These are phyloP conservation scores for Acanthosepion esculentum DNA, from an alignment of 2,888 invertebrate genomes.

Conservation along the genomic window DNA sequence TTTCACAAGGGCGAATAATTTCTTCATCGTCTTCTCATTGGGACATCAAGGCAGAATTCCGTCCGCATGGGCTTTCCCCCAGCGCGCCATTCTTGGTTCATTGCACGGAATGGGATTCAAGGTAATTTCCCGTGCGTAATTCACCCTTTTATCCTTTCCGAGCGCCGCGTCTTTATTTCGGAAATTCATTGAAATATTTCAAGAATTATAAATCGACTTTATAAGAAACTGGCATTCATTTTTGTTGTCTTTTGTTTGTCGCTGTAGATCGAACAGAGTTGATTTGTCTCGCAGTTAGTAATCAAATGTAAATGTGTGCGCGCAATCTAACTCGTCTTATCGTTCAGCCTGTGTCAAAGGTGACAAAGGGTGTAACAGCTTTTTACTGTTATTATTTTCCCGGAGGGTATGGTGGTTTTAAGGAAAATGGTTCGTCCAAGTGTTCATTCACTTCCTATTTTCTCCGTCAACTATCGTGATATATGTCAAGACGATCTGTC, in stretches of 20 bases:
- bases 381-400: not conserved
- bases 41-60: not conserved
- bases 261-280: not conserved
- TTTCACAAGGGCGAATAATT: not conserved
- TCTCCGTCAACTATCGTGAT: too few relatives aligned
- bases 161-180: not conserved
- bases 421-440: too few relatives aligned
- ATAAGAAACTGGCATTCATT: not conserved
- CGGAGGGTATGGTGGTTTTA: too few relatives aligned
- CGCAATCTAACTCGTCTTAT: not conserved
- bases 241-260: not conserved
- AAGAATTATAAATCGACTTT: not conserved
- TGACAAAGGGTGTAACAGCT: not conserved
- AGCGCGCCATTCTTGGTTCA: not conserved
- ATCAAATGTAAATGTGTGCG: not conserved
- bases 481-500: too few relatives aligned
- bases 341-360: not conserved
- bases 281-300: not conserved
- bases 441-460: too few relatives aligned
- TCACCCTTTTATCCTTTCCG: not conserved
- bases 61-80: not conserved
- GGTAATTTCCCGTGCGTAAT: not conserved
- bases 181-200: conserved; percentile 33
- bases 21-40: not conserved
- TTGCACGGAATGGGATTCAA: not conserved